Evolutionary conservation across 1,140 invertebrate genomes (phyloP), one percentile per base, ranked within the genome.

Genomic region (Bombus breviceps): DNA sequence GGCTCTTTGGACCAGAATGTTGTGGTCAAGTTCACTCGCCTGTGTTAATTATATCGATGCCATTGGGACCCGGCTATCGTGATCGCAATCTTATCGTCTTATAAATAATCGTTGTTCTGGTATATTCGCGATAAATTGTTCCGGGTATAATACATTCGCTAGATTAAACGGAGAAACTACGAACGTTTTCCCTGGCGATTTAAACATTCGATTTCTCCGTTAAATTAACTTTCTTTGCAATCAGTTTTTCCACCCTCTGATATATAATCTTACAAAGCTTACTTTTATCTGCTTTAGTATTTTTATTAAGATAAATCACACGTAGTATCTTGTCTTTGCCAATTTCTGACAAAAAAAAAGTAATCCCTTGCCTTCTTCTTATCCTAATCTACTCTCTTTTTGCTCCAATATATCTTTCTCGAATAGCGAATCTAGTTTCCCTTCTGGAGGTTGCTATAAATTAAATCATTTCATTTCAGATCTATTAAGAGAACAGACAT

Each of bases 21-120:
- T 47, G 64, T 53, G 71, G 80, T 87, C 85, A 87, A 87, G 76
- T 73, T 62, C 59, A 37, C 66, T 53, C 69, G 71, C 28, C 69
- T 53, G 84, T 72, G 68, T 76, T 84, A 81, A 77, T 76, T 87
- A 78, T 32, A 71, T 22, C 41, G 34, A 25, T 28, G 43, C 62
- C 34, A 64, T 25, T n/a, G 69, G 64, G 25, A 86, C 57, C 22
- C 13, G 22, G 64, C 39, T 80, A 88, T 79, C 86, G 57, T 1
- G 62, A 71, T 68, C 4, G 25, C 57, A 85, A 85, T 85, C 78
- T 79, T 89, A 88, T 88, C 73, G 47, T 12, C 13, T 37, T 66
- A 39, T 28, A 37, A 75, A 72, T 85, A 77, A 85, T 85, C 78
- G 69, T 72, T 0, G 25, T 43, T 34, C 18, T 2, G 39, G 34